Evolutionary conservation across 2,888 invertebrate species (phyloP).

Genomic region (Drosophila atroscutellata): DNA sequence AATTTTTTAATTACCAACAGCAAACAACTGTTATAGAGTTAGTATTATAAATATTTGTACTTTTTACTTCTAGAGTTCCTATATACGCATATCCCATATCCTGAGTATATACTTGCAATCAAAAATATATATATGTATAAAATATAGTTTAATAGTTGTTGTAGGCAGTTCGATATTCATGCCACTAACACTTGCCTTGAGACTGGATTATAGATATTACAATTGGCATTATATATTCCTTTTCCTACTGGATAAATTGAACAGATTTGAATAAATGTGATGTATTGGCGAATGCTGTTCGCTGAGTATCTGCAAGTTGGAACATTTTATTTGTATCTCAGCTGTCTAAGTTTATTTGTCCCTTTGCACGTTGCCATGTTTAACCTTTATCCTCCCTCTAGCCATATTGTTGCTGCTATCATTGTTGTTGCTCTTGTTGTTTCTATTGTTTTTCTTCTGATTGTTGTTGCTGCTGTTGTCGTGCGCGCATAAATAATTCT

Average conservation of each 20-base stretch:
- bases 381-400: constrained; percentile 66
- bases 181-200: background rate
- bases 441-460: constrained; percentile 34
- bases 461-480: constrained; percentile 45
- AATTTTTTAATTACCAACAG: background rate
- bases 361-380: constrained; percentile 55
- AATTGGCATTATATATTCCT: background rate
- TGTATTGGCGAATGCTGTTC: background rate
- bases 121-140: background rate
- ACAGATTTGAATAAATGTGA: background rate
- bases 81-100: too few species aligned
- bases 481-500: constrained; percentile 69
- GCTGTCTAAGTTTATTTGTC: constrained; percentile 47
- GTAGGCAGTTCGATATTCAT: background rate
- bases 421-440: constrained; percentile 32
- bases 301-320: constrained; percentile 1
- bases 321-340: background rate
- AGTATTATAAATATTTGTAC: background rate
- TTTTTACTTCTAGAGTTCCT: background rate
- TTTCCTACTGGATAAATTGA: background rate
- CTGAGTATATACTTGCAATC: background rate
- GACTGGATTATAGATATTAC: too few species aligned
- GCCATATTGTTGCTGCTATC: constrained; percentile 64
- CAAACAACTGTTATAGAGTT: background rate
- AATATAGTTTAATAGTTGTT: background rate